phyloP scores from a whole-genome alignment of 2,797 vertebrate genomes.

The Gephyroberyx darwinii region DNA sequence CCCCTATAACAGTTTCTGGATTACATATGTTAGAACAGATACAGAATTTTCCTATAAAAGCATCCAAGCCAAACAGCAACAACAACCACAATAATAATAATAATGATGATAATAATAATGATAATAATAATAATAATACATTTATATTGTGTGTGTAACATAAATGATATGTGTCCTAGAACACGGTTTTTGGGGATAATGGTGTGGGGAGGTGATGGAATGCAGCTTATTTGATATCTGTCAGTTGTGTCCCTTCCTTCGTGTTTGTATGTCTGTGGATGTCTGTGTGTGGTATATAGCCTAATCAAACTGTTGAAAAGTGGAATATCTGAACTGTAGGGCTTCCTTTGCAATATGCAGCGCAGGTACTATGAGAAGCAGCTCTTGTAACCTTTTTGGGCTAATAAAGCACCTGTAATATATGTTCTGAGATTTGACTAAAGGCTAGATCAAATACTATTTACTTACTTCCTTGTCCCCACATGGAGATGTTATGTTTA shows the following conservation, averaged over 20 bases:
- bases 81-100: slow-evolving; percentile 66
- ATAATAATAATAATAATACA: slow-evolving; percentile 70
- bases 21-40: slow-evolving; percentile 72
- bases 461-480: slow-evolving; percentile 39
- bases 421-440: slow-evolving; percentile 51
- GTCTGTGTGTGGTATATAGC: slow-evolving; percentile 75
- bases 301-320: slow-evolving; percentile 80
- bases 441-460: slow-evolving; percentile 49
- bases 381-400: slow-evolving; percentile 71
- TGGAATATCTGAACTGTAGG: slow-evolving; percentile 84
- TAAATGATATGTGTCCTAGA: slow-evolving; percentile 77
- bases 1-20: slow-evolving; percentile 73
- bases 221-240: slow-evolving; percentile 79
- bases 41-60: slow-evolving; percentile 71
- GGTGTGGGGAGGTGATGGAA: slow-evolving; percentile 73
- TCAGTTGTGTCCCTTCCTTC: slow-evolving; percentile 75
- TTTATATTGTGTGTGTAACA: slow-evolving; percentile 74
- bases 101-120: slow-evolving; percentile 59
- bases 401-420: slow-evolving; percentile 61
- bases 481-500: slow-evolving; percentile 42
- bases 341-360: slow-evolving; percentile 88
- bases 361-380: slow-evolving; percentile 81
- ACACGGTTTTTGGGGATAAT: slow-evolving; percentile 74
- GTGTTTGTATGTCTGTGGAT: slow-evolving; percentile 76
- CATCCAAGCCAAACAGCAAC: slow-evolving; percentile 80